phyloP scores from a whole-genome alignment of 2,797 vertebrate species.

The Paratrypauchen microcephalus region DNA sequence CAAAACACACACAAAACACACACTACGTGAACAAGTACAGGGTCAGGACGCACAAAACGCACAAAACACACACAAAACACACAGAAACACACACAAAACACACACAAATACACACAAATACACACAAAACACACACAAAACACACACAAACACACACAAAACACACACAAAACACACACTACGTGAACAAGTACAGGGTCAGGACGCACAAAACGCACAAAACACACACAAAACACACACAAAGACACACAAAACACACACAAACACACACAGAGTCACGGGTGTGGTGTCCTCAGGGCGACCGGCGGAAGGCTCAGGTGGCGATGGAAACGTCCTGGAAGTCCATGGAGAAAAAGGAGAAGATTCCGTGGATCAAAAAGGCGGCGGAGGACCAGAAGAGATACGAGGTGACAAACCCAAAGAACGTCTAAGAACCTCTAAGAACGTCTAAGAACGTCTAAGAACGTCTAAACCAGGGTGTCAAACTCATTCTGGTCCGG shows the following conservation, averaged over 20 bases:
- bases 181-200: constrained; percentile 78
- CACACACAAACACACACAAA: background rate
- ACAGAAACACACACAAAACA: background rate
- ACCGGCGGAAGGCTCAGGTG: constrained; percentile 75
- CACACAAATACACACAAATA: too few relatives aligned
- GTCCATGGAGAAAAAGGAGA: constrained; percentile 84
- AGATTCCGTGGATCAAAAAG: constrained; percentile 84
- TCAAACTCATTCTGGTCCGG: too few relatives aligned
- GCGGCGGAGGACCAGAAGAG: constrained; percentile 84
- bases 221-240: too few relatives aligned
- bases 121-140: too few relatives aligned
- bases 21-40: constrained; percentile 79
- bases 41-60: constrained; percentile 37
- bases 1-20: too few relatives aligned
- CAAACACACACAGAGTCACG: too few relatives aligned
- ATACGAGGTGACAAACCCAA: constrained; percentile 74
- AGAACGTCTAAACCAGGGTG: too few relatives aligned
- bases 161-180: constrained; percentile 42
- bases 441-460: too few relatives aligned
- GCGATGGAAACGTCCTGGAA: constrained; percentile 81
- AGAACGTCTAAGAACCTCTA: too few relatives aligned
- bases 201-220: constrained; percentile 3
- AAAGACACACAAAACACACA: background rate
- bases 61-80: too few relatives aligned
- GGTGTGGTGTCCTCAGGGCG: too few relatives aligned